Conservation (phyloP, 2,888 invertebrate genomes). For the Xylocampa areola region DNA sequence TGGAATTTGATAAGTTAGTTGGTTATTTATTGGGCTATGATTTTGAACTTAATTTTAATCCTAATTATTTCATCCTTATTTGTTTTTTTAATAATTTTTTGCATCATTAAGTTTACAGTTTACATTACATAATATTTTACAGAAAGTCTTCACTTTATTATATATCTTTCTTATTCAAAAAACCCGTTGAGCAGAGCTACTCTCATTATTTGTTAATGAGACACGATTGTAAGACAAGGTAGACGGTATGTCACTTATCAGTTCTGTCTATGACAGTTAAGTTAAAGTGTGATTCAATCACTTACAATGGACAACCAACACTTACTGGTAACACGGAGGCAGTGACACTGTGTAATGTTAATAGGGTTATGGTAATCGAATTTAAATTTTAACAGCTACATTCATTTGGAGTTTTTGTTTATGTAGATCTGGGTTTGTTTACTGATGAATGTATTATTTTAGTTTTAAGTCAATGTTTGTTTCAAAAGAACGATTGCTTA, state of each 20-base stretch:
- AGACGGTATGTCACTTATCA: constrained; percentile 53
- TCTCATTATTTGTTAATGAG: constrained; percentile 50
- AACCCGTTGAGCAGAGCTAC: constrained; percentile 16
- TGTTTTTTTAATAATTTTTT: no score
- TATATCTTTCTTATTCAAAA: constrained; percentile 1
- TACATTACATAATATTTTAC: no score
- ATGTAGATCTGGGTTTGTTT: constrained; percentile 32
- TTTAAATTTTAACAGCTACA: constrained; percentile 52
- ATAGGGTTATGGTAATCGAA: constrained; percentile 52
- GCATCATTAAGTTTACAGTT: no score
- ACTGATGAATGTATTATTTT: background rate
- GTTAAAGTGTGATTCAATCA: constrained; percentile 66
- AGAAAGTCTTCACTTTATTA: background rate
- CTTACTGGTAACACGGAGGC: constrained; percentile 66
- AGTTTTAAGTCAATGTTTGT: background rate
- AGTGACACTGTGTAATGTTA: constrained; percentile 56
- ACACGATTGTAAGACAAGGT: constrained; percentile 26
- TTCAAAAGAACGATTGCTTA: no score
- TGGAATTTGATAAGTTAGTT: no score
- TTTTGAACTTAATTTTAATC: no score
- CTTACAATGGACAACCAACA: constrained; percentile 59
- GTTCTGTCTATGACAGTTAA: constrained; percentile 55
- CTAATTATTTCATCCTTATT: no score
- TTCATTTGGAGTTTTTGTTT: constrained; percentile 31
- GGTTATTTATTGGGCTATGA: no score